These are phyloP conservation scores for Fregetta grallaria DNA, from an alignment of 2,113 vertebrate genomes.

Conservation along the genomic window DNA sequence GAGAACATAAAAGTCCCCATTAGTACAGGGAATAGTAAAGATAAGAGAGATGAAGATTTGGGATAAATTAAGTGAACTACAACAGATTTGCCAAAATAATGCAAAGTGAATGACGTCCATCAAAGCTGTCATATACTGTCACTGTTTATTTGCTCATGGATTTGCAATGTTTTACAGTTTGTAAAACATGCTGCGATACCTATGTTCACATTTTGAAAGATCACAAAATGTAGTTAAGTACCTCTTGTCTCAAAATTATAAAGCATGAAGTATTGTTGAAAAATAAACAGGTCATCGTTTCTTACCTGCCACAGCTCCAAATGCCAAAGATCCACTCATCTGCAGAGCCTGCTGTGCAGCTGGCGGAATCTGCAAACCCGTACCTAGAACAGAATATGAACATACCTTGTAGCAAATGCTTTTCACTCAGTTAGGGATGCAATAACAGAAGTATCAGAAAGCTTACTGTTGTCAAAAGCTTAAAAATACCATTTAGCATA, in stretches of 20 bases:
- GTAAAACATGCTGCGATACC: not conserved
- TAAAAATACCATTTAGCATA: not conserved
- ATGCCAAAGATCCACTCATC: conserved; percentile 94
- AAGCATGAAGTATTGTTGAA: not conserved
- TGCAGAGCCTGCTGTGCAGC: conserved; percentile 96
- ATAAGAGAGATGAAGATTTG: not conserved
- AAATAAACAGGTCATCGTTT: not conserved
- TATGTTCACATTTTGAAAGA: not conserved
- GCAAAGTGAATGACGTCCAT: not conserved
- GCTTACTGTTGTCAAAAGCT: not conserved
- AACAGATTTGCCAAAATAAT: not conserved
- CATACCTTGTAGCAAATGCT: not conserved
- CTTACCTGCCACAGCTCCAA: conserved; percentile 95
- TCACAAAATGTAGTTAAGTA: not conserved
- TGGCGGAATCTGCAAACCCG: conserved; percentile 94
- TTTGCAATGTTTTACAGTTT: not conserved
- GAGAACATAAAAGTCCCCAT: not conserved
- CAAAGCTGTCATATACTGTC: not conserved
- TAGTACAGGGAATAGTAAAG: not conserved
- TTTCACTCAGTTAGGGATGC: not conserved
- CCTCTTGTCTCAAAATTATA: not conserved
- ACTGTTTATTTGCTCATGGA: not conserved
- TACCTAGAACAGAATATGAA: conserved; percentile 70
- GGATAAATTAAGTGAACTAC: not conserved
- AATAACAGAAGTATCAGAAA: not conserved